phyloP scores from a whole-genome alignment of 2,888 invertebrate genomes.

The Scaeva pyrastri region DNA sequence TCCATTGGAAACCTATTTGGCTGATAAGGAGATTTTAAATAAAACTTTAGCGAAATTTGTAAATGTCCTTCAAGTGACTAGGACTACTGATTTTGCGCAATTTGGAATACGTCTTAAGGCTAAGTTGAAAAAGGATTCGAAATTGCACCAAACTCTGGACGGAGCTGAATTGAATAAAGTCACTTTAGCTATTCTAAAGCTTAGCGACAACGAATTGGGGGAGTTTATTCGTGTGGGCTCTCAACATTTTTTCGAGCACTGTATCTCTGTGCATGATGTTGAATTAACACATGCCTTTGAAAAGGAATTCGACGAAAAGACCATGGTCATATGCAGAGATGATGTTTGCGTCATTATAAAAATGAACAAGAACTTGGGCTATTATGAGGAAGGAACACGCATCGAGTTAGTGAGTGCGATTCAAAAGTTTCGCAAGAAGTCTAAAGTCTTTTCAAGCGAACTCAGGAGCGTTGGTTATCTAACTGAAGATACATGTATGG shows the following conservation, averaged over 20 bases:
- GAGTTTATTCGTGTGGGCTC: not conserved
- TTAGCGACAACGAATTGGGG: slow-evolving; percentile 25
- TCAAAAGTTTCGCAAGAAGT: slow-evolving; percentile 96
- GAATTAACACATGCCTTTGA: slow-evolving; percentile 9
- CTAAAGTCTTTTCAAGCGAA: slow-evolving; percentile 93
- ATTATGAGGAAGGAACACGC: slow-evolving; percentile 92
- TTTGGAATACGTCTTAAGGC: slow-evolving; percentile 33
- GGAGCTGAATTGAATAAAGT: not conserved
- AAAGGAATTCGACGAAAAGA: slow-evolving; percentile 14
- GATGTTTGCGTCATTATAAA: slow-evolving; percentile 91
- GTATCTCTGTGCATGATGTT: slow-evolving; percentile 23
- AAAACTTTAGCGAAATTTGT: slow-evolving; percentile 12
- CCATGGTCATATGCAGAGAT: not conserved
- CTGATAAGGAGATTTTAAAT: slow-evolving; percentile 15
- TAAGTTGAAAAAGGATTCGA: slow-evolving; percentile 9
- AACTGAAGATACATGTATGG: slow-evolving; percentile 33
- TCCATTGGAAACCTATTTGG: slow-evolving; percentile 9
- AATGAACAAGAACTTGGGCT: slow-evolving; percentile 87
- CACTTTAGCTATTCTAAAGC: not conserved
- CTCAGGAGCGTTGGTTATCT: slow-evolving; percentile 90
- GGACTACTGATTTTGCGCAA: not conserved
- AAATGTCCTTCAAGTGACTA: slow-evolving; percentile 25
- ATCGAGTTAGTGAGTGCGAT: slow-evolving; percentile 96
- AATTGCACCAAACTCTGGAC: not conserved
- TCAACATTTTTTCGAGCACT: not conserved